Evolutionary conservation across 2,113 vertebrate genomes (phyloP), one percentile per base, ranked within the genome.

Genomic region (Edolisoma coerulescens): DNA sequence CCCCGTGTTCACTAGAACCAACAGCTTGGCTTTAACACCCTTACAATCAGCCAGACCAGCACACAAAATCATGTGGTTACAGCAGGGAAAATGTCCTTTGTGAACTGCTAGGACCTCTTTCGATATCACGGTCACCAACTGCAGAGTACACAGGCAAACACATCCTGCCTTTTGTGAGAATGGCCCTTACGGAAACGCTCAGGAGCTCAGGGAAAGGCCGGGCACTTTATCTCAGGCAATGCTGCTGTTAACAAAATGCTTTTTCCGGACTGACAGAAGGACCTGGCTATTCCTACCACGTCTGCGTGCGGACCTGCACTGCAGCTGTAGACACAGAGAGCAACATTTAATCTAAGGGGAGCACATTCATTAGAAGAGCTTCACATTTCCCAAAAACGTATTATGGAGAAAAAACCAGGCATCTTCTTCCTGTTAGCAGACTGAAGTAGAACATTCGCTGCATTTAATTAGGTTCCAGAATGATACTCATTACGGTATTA

Each of bases 291-390:
- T 84, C 57, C 32, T 1, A 23, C 28, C 41, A 19, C 0, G 0
- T 5, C 23, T 6, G 11, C 0, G 0, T 17, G 42, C 10, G 7
- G 63, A 73, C 27, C 18, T 49, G 63, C 0, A 2, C 63, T 22
- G n/a, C 63, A 44, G 47, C 57, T 15, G 32, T 0, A 39, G 15
- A 19, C 76, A 52, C 39, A 12, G 23, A 37, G 1, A 33, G 42
- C 10, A 44, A 26, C 23, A 3, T 1, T 8, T 6, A 11, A 47
- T 22, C 5, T 11, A 9, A 1, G 9, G 13, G 2, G 17, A 42
- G 3, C 15, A 6, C 0, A 0, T 3, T 10, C 11, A 16, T 3
- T 3, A 11, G 15, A 77, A 47, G 13, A 54, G 42, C 16, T 59
- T 3, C 56, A 22, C 41, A 39, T 14, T 26, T 53, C 20, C 7